Evolutionary conservation across 1,140 invertebrate genomes (phyloP).

Genomic region (Cotesia typhae): DNA sequence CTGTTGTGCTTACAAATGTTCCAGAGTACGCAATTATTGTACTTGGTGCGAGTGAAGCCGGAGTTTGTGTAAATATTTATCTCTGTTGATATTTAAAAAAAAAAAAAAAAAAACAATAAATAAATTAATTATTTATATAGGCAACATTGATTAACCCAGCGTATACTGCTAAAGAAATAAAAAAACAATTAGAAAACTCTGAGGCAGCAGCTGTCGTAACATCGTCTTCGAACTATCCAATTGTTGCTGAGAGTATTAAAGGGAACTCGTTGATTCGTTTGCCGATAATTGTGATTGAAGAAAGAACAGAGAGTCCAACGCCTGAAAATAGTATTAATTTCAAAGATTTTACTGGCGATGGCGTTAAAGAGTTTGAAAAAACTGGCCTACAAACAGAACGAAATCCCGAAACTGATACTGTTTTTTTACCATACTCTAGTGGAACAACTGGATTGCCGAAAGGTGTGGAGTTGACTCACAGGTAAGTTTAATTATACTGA

Average conservation of each 20-base stretch:
- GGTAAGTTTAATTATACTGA: conserved; percentile 22
- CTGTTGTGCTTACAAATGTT: conserved; percentile 75
- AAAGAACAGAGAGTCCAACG: conserved; percentile 58
- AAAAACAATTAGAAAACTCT: conserved; percentile 72
- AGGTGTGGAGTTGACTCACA: conserved; percentile 83
- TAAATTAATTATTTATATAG: conserved; percentile 27
- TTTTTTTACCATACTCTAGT: conserved; percentile 76
- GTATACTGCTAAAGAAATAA: conserved; percentile 72
- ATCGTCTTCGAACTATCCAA: conserved; percentile 63
- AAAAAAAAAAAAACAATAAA: neutral
- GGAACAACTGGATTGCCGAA: conserved; percentile 93
- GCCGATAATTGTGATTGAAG: conserved; percentile 65
- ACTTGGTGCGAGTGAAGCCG: conserved; percentile 73
- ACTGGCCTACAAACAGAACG: conserved; percentile 58
- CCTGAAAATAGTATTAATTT: conserved; percentile 69
- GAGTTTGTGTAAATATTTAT: conserved; percentile 66
- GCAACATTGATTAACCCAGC: conserved; percentile 40
- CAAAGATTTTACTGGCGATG: conserved; percentile 39
- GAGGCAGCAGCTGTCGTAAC: conserved; percentile 74
- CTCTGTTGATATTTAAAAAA: neutral
- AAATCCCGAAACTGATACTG: conserved; percentile 60
- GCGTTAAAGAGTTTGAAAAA: conserved; percentile 44
- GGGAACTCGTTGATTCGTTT: conserved; percentile 60
- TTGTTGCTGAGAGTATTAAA: conserved; percentile 60
- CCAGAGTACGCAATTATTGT: conserved; percentile 75